phyloP scores from a whole-genome alignment of 2,888 invertebrate species.

The Tenthredo notha region DNA sequence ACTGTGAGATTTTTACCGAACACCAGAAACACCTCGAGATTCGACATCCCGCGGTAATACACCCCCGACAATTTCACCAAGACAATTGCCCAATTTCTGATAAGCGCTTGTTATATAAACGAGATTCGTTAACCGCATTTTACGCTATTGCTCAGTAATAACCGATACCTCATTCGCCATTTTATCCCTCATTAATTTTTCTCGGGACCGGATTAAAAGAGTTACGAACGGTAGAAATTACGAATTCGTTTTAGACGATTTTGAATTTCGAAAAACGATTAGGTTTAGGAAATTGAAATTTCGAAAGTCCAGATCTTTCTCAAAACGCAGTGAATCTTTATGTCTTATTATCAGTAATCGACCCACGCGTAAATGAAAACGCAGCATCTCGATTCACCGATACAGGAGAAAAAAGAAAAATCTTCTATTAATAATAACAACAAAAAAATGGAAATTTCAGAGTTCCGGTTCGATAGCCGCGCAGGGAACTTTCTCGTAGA shows the following conservation, averaged over 20 bases:
- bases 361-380: not conserved
- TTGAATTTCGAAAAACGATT: too few species aligned
- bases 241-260: too few species aligned
- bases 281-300: too few species aligned
- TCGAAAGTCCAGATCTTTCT: too few species aligned
- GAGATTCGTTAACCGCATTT: not conserved
- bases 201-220: not conserved
- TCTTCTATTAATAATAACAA: too few species aligned
- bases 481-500: not conserved
- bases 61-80: constrained; percentile 4
- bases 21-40: constrained; percentile 53
- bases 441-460: not conserved
- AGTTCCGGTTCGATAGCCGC: not conserved
- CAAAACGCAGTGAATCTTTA: not conserved
- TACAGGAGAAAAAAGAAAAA: too few species aligned
- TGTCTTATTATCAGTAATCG: not conserved
- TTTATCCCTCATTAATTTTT: not conserved
- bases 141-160: constrained; percentile 3
- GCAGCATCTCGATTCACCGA: not conserved
- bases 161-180: not conserved
- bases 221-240: too few species aligned
- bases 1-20: constrained; percentile 53
- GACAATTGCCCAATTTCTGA: constrained; percentile 44
- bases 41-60: constrained; percentile 44
- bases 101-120: constrained; percentile 41